phyloP scores from a whole-genome alignment of 2,113 vertebrate species.

The Epinephelus moara region DNA sequence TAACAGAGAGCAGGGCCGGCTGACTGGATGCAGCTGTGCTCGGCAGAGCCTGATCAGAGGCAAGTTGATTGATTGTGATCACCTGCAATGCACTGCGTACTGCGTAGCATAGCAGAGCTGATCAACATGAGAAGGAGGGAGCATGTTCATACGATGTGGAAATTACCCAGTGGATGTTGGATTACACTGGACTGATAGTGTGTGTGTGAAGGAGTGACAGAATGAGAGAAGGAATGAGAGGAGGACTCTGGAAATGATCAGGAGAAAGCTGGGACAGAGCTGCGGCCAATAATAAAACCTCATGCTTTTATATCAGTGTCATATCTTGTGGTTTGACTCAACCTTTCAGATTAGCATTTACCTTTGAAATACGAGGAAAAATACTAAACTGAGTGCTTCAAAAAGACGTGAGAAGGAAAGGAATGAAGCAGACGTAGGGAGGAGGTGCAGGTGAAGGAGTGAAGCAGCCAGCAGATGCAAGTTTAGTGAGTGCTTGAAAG shows the following conservation, averaged over 20 bases:
- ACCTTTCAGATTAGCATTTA: constrained; percentile 25
- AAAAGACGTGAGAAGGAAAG: background rate
- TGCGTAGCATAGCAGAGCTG: background rate
- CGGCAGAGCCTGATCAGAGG: constrained; percentile 24
- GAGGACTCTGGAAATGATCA: constrained; percentile 36
- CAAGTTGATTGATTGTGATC: constrained; percentile 64
- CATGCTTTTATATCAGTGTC: constrained; percentile 28
- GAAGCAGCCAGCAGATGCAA: background rate
- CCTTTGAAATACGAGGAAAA: constrained; percentile 1
- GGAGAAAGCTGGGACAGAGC: constrained; percentile 6
- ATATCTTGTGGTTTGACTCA: constrained; percentile 28
- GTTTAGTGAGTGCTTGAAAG: background rate
- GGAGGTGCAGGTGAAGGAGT: background rate
- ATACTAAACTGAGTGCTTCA: constrained; percentile 27
- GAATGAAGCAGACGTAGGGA: background rate
- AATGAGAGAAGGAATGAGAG: background rate
- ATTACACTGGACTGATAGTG: constrained; percentile 33
- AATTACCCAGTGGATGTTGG: constrained; percentile 25
- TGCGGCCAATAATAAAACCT: constrained; percentile 30
- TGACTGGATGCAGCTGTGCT: constrained; percentile 74
- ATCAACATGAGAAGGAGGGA: constrained; percentile 14
- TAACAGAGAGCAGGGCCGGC: constrained; percentile 46
- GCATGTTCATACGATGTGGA: constrained; percentile 6
- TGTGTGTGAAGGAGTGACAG: background rate
- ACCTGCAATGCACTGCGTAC: constrained; percentile 33